Evolutionary conservation across 2,797 vertebrate species (phyloP), one percentile per base, ranked within the genome.

Genomic region (Momotus momota): DNA sequence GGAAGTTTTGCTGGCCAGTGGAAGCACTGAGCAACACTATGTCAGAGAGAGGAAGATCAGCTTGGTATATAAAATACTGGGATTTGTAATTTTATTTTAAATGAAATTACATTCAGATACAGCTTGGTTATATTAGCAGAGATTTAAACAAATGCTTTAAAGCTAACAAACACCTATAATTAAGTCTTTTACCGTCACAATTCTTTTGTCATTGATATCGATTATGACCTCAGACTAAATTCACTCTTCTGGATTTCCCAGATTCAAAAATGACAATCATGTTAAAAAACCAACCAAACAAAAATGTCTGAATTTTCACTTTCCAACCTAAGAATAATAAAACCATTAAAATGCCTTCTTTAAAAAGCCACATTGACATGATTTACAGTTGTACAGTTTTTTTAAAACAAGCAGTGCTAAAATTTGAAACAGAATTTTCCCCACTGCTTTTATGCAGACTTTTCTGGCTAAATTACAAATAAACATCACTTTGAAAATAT

Each of bases 81-180:
- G 5, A 49, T 93, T 80, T 67, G 7, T 74, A 40, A 69, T 82
- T 96, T 96, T 96, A 95, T 96, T 97, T 94, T 43, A 85, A 88
- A 74, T 51, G 64, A 78, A 89, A 85, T 88, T 20, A 81, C 57
- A 88, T 82, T 84, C 67, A 77, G 41, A 90, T 87, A 90, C 52
- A 96, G 83, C 52, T 33, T 74, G 74, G 45, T 61, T 73, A 48
- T 40, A 84, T 81, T 60, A 80, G 88, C 52, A 94, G 35, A 93
- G 8, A 70, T 77, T 86, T 71, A 90, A 75, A 86, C 31, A 89
- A 79, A 91, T 33, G 16, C 46, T 86, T 90, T 43, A 77, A 95
- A 88, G 62, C 40, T 66, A 69, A 69, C 16, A 60, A 38, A 46
- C 8, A 48, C 15, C 25, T 73, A 12, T 10, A 90, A 94, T 84